These are phyloP conservation scores for Eptesicus fuscus DNA, from an alignment of 2,113 vertebrate species.

Conservation along the genomic window DNA sequence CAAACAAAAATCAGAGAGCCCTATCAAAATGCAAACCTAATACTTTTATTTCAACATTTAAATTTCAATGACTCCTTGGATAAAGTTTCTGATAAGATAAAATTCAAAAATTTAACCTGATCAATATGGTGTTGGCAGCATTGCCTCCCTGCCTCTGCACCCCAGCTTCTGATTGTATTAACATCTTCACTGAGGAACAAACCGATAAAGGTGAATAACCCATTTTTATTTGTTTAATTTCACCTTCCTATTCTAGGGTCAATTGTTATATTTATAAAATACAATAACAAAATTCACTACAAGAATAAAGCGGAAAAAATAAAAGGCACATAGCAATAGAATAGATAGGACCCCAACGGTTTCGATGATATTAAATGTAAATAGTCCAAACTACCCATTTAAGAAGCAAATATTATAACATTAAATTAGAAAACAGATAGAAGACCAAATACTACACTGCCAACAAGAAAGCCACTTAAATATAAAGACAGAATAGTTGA, in stretches of 20 bases:
- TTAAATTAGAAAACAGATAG: neutral
- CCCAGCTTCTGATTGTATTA: neutral
- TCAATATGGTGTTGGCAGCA: neutral
- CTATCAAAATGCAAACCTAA: neutral
- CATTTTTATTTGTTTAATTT: neutral
- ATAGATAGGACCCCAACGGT: neutral
- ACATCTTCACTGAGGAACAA: neutral
- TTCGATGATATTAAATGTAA: neutral
- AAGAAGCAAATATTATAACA: neutral
- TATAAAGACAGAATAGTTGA: neutral
- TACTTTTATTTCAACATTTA: neutral
- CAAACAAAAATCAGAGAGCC: neutral
- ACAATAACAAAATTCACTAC: neutral
- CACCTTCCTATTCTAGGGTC: neutral
- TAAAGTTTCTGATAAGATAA: neutral
- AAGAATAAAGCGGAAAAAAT: neutral
- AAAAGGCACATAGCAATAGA: neutral
- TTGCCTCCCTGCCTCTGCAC: neutral
- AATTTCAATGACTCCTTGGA: neutral
- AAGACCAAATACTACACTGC: neutral
- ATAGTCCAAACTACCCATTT: neutral
- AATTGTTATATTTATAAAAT: neutral
- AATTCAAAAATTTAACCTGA: neutral
- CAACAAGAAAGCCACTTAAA: neutral
- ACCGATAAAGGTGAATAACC: neutral